Evolutionary conservation across 2,797 vertebrate genomes (phyloP), one percentile per base, ranked within the genome.

Genomic region (Poeciliopsis presidionis): DNA sequence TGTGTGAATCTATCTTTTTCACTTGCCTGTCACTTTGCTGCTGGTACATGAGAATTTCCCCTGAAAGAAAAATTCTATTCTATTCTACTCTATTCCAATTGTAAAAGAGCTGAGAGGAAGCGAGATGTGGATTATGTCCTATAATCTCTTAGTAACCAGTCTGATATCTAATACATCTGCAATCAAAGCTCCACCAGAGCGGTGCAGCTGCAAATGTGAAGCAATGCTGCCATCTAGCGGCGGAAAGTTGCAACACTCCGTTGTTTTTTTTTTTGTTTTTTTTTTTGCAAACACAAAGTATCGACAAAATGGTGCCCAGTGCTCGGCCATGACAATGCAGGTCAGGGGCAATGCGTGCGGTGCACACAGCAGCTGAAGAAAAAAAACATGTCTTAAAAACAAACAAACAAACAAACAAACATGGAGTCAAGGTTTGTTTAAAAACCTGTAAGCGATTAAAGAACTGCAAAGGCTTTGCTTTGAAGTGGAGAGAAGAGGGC

Each of bases 291-390:
- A 2, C 46, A 28, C 4, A 72, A 79, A 80, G 89, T 87, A 83
- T 93, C 90, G 90, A 95, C 94, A 95, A 95, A 95, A 95, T 95
- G 94, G 94, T 93, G 91, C 87, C 93, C 87, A 80, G 73, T 76
- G 79, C 89, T 90, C 92, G 90, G 92, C 93, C 92, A 93, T 94
- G 92, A 94, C 91, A 93, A 92, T 92, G 86, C 89, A 88, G 91
- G 91, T 91, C 91, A 93, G 77, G 78, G 74, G 80, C 77, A 59
- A 86, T 67, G 84, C 39, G 74, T 82, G n/a, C 63, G 85, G 74
- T 45, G 75, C 81, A 28, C 51, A 9, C 22, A 39, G 51, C 0
- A 49, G 59, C 70, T 36, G 43, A 14, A 41, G 73, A 49, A 49
- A 22, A 63, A 36, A 28, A 7, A 30, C 20, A 16, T 41, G 13